Evolutionary conservation across 2,113 vertebrate genomes (phyloP).

Genomic region (Tachuris rubrigastra): DNA sequence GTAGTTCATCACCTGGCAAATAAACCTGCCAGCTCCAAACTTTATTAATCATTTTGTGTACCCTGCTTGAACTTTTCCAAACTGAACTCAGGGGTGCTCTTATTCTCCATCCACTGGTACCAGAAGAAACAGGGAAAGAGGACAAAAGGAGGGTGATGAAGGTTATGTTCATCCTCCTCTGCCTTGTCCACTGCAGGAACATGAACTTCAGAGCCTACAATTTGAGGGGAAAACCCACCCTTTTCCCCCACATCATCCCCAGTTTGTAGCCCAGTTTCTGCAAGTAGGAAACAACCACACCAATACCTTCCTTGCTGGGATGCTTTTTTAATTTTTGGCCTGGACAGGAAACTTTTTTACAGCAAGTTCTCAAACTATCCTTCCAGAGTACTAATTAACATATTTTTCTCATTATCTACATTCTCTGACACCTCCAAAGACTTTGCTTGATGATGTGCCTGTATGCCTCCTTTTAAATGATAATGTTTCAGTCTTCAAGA

Average conservation of each 20-base stretch:
- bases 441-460: not conserved
- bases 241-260: not conserved
- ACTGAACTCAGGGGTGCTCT: not conserved
- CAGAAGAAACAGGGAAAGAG: not conserved
- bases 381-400: not conserved
- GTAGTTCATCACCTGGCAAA: constrained; percentile 66
- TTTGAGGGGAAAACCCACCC: rapidly evolving
- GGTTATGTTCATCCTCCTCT: not conserved
- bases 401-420: not conserved
- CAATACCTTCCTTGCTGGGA: not conserved
- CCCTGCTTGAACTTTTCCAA: constrained; percentile 51
- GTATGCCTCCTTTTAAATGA: not conserved
- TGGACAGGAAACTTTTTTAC: not conserved
- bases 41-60: constrained; percentile 54
- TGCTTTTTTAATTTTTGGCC: not conserved
- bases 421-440: not conserved
- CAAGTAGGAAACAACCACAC: not conserved
- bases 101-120: not conserved
- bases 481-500: not conserved
- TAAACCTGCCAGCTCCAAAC: constrained; percentile 51
- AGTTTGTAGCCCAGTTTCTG: not conserved
- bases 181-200: not conserved
- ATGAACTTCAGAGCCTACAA: not conserved
- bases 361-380: not conserved
- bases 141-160: not conserved